Conservation (phyloP, 35 echinoderm and acorn worm genomes). For the Ptychodera flava region DNA sequence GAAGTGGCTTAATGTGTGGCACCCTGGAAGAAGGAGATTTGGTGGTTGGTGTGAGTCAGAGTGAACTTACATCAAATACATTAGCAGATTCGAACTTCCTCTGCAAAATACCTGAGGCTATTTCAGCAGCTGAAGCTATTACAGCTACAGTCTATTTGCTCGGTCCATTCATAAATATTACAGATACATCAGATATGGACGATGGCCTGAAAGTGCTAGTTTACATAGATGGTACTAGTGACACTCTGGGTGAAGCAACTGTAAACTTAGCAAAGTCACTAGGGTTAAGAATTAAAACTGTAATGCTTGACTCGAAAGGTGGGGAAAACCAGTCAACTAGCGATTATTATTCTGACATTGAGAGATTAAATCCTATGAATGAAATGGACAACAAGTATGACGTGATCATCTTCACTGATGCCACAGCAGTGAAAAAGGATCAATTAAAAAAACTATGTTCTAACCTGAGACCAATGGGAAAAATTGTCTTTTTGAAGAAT, state of each 20-base stretch:
- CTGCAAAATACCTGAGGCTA: not conserved
- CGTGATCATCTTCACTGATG: not conserved
- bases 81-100: not conserved
- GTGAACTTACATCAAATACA: not conserved
- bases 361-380: not conserved
- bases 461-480: not conserved
- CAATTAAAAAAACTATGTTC: not conserved
- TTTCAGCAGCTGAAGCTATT: not conserved
- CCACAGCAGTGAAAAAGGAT: not conserved
- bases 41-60: not conserved
- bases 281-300: not conserved
- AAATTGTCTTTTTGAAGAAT: not conserved
- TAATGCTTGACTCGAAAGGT: not conserved
- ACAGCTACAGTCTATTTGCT: not conserved
- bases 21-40: not conserved
- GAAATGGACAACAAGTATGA: not conserved
- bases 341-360: not conserved
- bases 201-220: not conserved
- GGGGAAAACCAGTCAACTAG: not conserved
- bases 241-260: not conserved
- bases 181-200: not conserved
- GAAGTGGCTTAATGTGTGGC: not conserved
- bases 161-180: not conserved
- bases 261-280: not conserved
- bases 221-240: not conserved